These are phyloP conservation scores for Mus musculus DNA, from an alignment of 2,113 vertebrate genomes.

Conservation along the genomic window GRCm39 chr16:24655501-24656000, in stretches of 20 bases:
- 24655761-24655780: constrained; percentile 12
- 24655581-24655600: constrained; percentile 85
- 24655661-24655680: constrained; percentile 10
- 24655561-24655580: constrained; percentile 85
- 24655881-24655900: not conserved
- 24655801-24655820: not conserved
- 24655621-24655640: constrained; percentile 83
- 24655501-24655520: constrained; percentile 88
- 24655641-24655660: constrained; percentile 66
- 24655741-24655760: not conserved
- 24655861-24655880: constrained; percentile 22
- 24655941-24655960: not conserved
- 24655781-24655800: not conserved
- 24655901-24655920: not conserved
- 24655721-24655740: constrained; percentile 16
- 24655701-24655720: not conserved
- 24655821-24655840: not conserved
- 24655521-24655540: constrained; percentile 88
- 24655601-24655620: constrained; percentile 86
- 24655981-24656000: not conserved
- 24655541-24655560: constrained; percentile 87
- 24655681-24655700: not conserved
- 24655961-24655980: not conserved
- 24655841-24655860: not conserved
- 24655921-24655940: not conserved